A percentile compares a stretch with the other conserved stretches of the same genome.
phyloP scores from a whole-genome alignment of 2,113 vertebrate species.

The Coturnix japonica region DNA sequence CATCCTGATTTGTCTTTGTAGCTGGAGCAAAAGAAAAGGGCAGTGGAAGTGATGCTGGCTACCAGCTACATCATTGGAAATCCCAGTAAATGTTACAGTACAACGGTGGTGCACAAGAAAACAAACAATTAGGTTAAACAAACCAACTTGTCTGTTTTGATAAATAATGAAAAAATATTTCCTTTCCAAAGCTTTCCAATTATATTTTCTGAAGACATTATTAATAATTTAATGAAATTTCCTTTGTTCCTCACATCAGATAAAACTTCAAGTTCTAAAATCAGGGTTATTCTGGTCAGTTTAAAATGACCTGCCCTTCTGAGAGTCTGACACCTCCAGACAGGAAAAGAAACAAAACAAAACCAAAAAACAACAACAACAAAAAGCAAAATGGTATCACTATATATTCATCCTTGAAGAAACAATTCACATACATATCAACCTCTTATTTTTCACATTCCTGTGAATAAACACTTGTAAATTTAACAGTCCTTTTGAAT shows the following conservation, averaged over 20 bases:
- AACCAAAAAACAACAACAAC: background rate
- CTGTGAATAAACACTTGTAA: background rate
- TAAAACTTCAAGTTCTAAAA: background rate
- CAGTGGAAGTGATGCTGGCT: accelerated
- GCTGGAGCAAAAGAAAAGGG: background rate
- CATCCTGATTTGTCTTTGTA: background rate
- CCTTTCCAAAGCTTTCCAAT: background rate
- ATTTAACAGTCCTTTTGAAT: background rate
- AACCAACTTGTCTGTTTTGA: background rate
- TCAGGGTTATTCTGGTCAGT: background rate
- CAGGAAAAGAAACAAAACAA: too few relatives aligned
- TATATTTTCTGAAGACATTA: background rate
- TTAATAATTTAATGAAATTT: background rate
- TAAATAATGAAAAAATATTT: background rate
- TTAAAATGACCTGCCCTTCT: background rate
- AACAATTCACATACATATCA: background rate
- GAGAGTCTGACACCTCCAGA: background rate
- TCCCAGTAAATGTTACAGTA: background rate
- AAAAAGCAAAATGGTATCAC: accelerated
- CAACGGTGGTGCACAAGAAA: background rate
- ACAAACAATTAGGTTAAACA: background rate
- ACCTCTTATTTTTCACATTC: background rate
- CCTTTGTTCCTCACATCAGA: background rate
- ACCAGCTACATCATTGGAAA: background rate
- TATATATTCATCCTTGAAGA: background rate